These are phyloP conservation scores for Coluber constrictor DNA, from an alignment of 2,797 vertebrate genomes.

Conservation along the genomic window DNA sequence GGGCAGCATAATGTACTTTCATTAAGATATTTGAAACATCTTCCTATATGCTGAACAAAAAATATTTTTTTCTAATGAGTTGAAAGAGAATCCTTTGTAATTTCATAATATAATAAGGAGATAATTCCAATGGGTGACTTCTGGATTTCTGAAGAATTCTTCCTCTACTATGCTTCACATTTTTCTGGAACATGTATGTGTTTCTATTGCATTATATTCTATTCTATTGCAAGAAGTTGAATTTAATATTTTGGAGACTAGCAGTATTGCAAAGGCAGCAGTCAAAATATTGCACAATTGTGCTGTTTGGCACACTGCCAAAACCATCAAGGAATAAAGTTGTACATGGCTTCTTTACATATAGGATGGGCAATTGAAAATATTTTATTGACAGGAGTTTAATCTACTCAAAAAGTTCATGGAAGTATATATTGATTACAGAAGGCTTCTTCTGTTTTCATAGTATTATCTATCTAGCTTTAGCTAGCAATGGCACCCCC, in stretches of 20 bases:
- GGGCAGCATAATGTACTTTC: constrained; percentile 35
- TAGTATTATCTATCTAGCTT: constrained; percentile 26
- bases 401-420: constrained; percentile 2
- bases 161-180: constrained; percentile 55
- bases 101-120: constrained; percentile 55
- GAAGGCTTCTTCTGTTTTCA: constrained; percentile 13
- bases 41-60: constrained; percentile 54
- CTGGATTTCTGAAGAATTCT: constrained; percentile 51
- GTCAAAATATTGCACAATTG: constrained; percentile 1
- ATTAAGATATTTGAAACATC: constrained; percentile 45
- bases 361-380: background rate
- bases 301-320: background rate
- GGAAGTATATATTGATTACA: constrained; percentile 26
- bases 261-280: constrained; percentile 9
- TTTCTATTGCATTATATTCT: background rate
- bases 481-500: constrained; percentile 60
- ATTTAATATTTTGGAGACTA: constrained; percentile 19
- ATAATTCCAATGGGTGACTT: constrained; percentile 57
- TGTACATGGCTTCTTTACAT: background rate
- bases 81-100: constrained; percentile 70
- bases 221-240: background rate
- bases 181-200: constrained; percentile 21
- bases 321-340: background rate
- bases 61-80: constrained; percentile 56
- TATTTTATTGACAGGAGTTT: constrained; percentile 21